Percentiles rank a stretch among this genome's conserved stretches.
Evolutionary conservation across 1,140 invertebrate species (phyloP).

Genomic region (Diplogasteroides magnus): DNA sequence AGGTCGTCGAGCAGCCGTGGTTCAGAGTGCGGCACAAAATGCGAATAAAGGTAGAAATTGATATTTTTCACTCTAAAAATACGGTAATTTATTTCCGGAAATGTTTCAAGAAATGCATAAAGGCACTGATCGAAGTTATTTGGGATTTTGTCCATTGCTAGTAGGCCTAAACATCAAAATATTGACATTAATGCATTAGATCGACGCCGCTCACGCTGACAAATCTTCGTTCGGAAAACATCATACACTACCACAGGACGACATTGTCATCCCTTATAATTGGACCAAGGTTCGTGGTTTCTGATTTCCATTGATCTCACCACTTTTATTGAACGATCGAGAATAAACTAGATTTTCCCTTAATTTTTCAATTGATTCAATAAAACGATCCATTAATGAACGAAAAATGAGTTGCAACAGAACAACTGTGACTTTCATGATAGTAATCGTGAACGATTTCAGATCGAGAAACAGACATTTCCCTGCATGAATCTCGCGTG

Average conservation of each 20-base stretch:
- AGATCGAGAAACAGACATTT: background rate
- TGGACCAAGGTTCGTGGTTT: too few relatives aligned
- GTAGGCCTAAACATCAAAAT: background rate
- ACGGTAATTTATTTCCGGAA: slow-evolving; percentile 8
- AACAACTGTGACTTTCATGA: background rate
- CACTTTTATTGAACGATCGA: background rate
- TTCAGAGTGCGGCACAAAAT: slow-evolving; percentile 21
- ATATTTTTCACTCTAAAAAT: slow-evolving; percentile 10
- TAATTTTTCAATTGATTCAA: background rate
- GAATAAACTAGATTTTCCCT: background rate
- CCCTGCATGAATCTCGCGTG: background rate
- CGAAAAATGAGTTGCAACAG: background rate
- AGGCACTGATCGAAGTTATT: too few relatives aligned
- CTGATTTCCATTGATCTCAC: background rate
- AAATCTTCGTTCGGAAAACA: slow-evolving; percentile 26
- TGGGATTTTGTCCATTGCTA: too few relatives aligned
- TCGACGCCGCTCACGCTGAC: slow-evolving; percentile 13
- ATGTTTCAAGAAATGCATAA: too few relatives aligned
- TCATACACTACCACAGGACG: slow-evolving; percentile 16
- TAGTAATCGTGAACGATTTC: background rate
- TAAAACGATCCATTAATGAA: background rate
- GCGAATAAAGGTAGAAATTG: too few relatives aligned
- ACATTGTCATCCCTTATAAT: slow-evolving; percentile 6
- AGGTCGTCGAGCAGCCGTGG: slow-evolving; percentile 25
- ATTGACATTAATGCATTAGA: slow-evolving; percentile 4